Evolutionary conservation across 2,888 invertebrate species (phyloP).

Genomic region (Cheilosia pagana): DNA sequence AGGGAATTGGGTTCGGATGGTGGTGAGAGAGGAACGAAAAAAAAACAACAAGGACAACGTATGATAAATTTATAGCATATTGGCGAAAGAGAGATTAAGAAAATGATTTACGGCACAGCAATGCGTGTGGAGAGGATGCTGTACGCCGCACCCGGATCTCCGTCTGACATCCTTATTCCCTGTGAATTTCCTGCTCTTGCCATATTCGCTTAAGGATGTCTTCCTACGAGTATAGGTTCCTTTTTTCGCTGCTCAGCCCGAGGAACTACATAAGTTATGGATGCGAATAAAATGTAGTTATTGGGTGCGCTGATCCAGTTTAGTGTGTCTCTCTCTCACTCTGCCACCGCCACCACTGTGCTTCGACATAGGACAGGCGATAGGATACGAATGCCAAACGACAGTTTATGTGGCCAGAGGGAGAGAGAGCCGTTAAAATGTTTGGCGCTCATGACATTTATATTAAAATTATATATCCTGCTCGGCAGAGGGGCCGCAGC

Average conservation of each 20-base stretch:
- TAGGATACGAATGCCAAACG: slow-evolving; percentile 65
- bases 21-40: not conserved
- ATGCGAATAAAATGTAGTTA: slow-evolving; percentile 72
- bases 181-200: slow-evolving; percentile 50
- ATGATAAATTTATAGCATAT: slow-evolving; percentile 74
- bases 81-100: slow-evolving; percentile 74
- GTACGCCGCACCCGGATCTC: slow-evolving; percentile 57
- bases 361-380: not conserved
- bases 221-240: slow-evolving; percentile 6
- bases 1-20: slow-evolving; percentile 19
- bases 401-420: slow-evolving; percentile 60
- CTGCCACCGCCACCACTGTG: not conserved
- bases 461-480: slow-evolving; percentile 71
- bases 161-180: slow-evolving; percentile 59
- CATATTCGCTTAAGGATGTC: slow-evolving; percentile 34
- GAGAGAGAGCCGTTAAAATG: slow-evolving; percentile 64
- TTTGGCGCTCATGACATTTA: slow-evolving; percentile 73
- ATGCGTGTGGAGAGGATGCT: slow-evolving; percentile 57
- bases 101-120: slow-evolving; percentile 69
- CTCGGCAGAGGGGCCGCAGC: not conserved
- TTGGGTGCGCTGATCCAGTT: slow-evolving; percentile 65
- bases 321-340: slow-evolving; percentile 15
- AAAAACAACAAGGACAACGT: slow-evolving; percentile 58
- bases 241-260: slow-evolving; percentile 50
- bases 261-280: slow-evolving; percentile 72